Base-by-base conservation (phyloP, 1,140 invertebrate genomes). In the Apis laboriosa region DNA sequence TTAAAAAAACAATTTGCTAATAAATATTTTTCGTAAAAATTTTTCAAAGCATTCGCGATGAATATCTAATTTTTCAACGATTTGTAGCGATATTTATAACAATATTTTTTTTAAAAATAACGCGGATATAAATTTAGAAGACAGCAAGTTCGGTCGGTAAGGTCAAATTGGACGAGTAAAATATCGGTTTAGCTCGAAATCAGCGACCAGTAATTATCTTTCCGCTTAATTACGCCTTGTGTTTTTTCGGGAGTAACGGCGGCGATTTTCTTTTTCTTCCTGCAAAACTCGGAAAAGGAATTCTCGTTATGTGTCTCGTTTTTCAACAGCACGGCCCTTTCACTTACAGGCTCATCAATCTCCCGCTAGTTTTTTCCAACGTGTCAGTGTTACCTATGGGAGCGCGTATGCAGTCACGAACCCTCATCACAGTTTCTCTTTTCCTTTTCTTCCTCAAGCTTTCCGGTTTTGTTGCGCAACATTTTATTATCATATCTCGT, bases 331-430 rank as follows among this genome's bases (percentile, higher is more conserved):
- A 76, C 86, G 78, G 67, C 71, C 86, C 86, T 87, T 87, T 85
- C 86, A 87, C 86, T 87, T 87, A 85, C 86, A 79, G 66, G 68
- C 78, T 87, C 86, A 87, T 88, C 86, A 88, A 88, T 88, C 86
- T 88, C 86, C 49, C 24, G 85, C 77, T 63, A 73, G 86, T 56
- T 88, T 87, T 43, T 86, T 85, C 77, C 77, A 71, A 76, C 78
- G 55, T 60, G 77, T 60, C 71, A 43, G 77, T 58, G 77, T 80
- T 83, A 82, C 64, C 63, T 77, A 72, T 53, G 70, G 74, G 61
- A 68, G 28, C 77, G 49, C 28, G 51, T 64, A 73, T 64, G 68
- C 75, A 64, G 75, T 64, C 86, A 56, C 76, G 77, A 86, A 79
- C 86, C 77, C 74, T 86, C 82, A 82, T 88, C 84, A 86, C 70